Evolutionary conservation across 2,797 vertebrate genomes (phyloP).

Genomic region (Cryptoblepharus egeriae): DNA sequence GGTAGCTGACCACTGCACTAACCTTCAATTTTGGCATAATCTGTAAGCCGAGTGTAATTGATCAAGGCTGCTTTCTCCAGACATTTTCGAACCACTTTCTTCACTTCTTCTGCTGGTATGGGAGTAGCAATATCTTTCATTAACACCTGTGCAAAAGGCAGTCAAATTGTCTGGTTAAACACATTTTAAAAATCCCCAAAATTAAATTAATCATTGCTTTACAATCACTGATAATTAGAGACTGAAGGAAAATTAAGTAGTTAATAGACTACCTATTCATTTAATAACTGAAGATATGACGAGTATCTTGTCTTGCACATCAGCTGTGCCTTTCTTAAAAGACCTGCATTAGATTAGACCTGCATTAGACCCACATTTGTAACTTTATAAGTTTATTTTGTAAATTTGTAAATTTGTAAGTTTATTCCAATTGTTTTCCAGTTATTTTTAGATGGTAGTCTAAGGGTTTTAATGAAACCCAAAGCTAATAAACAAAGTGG

Average conservation of each 20-base stretch:
- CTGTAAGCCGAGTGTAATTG: slow-evolving; percentile 95
- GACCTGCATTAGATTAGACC: too few relatives aligned
- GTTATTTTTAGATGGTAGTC: too few relatives aligned
- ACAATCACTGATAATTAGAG: slow-evolving; percentile 25
- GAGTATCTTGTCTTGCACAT: neutral
- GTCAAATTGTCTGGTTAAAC: slow-evolving; percentile 46
- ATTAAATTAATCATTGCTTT: slow-evolving; percentile 16
- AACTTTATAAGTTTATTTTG: too few relatives aligned
- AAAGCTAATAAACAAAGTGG: slow-evolving; percentile 6
- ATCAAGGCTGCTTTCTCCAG: slow-evolving; percentile 93
- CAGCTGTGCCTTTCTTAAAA: too few relatives aligned
- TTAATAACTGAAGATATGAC: slow-evolving; percentile 1
- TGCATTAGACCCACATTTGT: too few relatives aligned
- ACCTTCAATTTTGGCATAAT: slow-evolving; percentile 95
- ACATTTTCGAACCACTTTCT: slow-evolving; percentile 90
- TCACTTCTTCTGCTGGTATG: slow-evolving; percentile 92
- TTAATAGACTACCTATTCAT: slow-evolving; percentile 31
- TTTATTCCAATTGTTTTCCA: too few relatives aligned
- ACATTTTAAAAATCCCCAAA: slow-evolving; percentile 21
- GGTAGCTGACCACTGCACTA: slow-evolving; percentile 75
- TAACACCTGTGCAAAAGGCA: slow-evolving; percentile 84
- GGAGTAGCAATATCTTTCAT: slow-evolving; percentile 97
- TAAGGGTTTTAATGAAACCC: neutral
- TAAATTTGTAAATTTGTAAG: too few relatives aligned
- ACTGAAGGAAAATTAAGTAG: slow-evolving; percentile 22